Evolutionary conservation across 2,113 vertebrate genomes (phyloP), one percentile per base, ranked within the genome.

Genomic region (Indicator indicator): DNA sequence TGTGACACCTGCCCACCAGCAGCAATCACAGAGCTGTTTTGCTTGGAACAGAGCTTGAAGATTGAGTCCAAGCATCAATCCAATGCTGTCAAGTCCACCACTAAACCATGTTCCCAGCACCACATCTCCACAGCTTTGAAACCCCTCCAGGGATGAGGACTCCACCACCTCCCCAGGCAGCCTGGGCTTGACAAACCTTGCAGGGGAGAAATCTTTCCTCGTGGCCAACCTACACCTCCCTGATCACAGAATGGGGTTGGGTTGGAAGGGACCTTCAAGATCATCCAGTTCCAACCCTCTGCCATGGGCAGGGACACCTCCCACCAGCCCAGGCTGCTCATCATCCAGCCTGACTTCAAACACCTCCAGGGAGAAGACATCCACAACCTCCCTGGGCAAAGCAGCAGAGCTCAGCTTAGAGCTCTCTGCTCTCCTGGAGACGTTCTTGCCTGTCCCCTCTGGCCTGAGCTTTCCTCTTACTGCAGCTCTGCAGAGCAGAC

Each of bases 1-100:
- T 0, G 7, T 1, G 30, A 46, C 36, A 7, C 40, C 28, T 24
- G 30, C 62, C 48, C 7, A 0, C 19, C 4, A 55, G 28, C 71
- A 74, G 44, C 17, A 24, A 9, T 10, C 33, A 55, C 9, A 65
- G 26, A 44, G 19, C 38, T 14, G 28, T 32, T 67, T 32, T 20
- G 28, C 40, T 67, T 44, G 64, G 18, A 67, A 44, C 11, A 44
- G 64, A 32, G 19, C 18, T 67, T 21, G 17, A 12, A 44, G 64
- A 32, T 6, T 19, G 14, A 67, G 40, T 67, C 28, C 40, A 67
- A 21, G 19, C 28, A 9, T 28, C 6, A 40, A 28, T 12, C 40
- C 64, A 67, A 12, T 19, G 13, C 40, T 44, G 40, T 42, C 64
- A 67, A 42, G 64, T 28, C 64, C 64, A 44, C 64, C 40, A 44